A percentile compares a stretch with the other conserved stretches of the same genome.
Conservation (phyloP, 2,113 vertebrate genomes). For the Azemiops feae region DNA sequence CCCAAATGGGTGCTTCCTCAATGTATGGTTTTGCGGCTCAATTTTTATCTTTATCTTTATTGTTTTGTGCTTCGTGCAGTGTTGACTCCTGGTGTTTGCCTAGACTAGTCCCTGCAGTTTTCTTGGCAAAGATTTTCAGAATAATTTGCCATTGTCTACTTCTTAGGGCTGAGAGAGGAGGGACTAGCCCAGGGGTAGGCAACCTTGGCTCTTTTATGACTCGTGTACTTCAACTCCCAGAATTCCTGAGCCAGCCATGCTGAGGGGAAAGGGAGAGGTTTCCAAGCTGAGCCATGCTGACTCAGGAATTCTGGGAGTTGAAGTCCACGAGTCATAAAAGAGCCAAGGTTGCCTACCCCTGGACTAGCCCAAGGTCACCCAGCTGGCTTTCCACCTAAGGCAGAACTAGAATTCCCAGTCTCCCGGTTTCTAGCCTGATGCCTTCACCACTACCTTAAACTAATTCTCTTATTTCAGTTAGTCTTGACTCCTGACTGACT, state of each 20-base stretch:
- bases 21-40: neutral
- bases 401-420: neutral
- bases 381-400: neutral
- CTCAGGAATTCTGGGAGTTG: too few species aligned
- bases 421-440: neutral
- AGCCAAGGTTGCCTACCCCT: too few species aligned
- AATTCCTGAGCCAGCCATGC: too few species aligned
- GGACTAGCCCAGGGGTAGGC: neutral
- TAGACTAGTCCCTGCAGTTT: neutral
- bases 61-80: neutral
- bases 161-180: neutral
- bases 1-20: neutral
- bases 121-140: neutral
- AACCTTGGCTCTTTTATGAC: too few species aligned
- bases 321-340: too few species aligned
- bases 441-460: neutral
- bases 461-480: neutral
- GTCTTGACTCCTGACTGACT: neutral
- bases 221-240: too few species aligned
- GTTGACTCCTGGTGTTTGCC: neutral
- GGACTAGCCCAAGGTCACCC: neutral
- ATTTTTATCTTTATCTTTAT: neutral
- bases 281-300: too few species aligned
- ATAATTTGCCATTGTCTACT: neutral
- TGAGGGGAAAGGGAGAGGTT: too few species aligned